Conservation (phyloP, 2,113 vertebrate genomes). For the Gallinago paraguaiae region DNA sequence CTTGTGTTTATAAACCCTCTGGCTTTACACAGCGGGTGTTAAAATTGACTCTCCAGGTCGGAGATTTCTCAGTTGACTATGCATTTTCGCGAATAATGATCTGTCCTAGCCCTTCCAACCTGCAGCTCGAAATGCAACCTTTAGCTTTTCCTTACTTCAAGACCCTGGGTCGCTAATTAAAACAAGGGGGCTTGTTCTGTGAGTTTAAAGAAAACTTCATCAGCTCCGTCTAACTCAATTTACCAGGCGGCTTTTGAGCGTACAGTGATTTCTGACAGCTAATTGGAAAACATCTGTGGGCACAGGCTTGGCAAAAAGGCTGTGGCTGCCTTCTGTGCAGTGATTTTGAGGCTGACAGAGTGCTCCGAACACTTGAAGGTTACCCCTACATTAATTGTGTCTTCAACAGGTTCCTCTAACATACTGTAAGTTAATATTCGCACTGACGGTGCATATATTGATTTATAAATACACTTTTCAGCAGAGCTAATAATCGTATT, state of each 20-base stretch:
- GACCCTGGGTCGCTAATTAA: neutral
- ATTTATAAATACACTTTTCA: conserved; percentile 50
- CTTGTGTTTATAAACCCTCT: neutral
- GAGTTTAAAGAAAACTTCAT: neutral
- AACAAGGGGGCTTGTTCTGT: neutral
- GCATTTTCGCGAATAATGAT: neutral
- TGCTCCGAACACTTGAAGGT: conserved; percentile 42
- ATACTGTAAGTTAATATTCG: conserved; percentile 16
- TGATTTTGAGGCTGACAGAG: conserved; percentile 54
- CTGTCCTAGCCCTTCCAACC: neutral
- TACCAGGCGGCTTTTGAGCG: neutral
- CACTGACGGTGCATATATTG: neutral
- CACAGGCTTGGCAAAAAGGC: conserved; percentile 46
- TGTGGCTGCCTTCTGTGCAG: conserved; percentile 37
- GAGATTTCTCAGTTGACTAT: neutral
- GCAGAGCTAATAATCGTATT: conserved; percentile 43
- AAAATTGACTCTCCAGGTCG: neutral
- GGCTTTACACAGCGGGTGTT: neutral
- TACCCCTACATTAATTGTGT: conserved; percentile 28
- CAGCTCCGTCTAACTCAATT: neutral
- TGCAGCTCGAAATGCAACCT: neutral
- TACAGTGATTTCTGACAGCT: neutral
- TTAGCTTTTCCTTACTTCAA: neutral
- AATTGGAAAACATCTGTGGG: conserved; percentile 57
- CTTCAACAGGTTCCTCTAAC: conserved; percentile 59